Percentiles rank a stretch among this genome's conserved stretches.
Conservation (phyloP, 2,113 vertebrate species). For the Pseudopodoces humilis region DNA sequence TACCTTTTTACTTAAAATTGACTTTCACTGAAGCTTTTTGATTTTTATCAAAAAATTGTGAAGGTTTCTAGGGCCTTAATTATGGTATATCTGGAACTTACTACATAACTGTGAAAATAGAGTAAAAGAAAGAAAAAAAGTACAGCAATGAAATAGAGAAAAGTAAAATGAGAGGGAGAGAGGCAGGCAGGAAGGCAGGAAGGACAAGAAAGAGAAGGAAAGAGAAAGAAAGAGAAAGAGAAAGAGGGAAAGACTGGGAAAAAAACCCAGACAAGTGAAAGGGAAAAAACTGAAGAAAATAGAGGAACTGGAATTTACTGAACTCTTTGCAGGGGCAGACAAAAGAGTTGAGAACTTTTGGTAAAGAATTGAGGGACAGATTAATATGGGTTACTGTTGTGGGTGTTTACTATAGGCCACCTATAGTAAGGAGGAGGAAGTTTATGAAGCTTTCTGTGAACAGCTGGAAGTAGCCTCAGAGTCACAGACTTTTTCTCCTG, state of each 20-base stretch:
- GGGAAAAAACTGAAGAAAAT: neutral
- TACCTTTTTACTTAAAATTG: neutral
- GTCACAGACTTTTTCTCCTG: neutral
- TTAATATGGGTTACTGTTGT: neutral
- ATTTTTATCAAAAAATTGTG: too few relatives aligned
- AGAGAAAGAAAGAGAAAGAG: too few relatives aligned
- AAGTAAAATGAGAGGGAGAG: neutral
- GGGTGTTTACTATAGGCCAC: neutral
- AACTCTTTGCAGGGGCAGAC: neutral
- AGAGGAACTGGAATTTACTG: neutral
- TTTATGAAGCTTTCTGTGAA: neutral
- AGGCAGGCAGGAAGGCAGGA: fast-evolving
- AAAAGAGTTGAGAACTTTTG: neutral
- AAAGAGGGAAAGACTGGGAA: too few relatives aligned
- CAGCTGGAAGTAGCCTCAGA: neutral
- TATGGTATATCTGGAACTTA: neutral
- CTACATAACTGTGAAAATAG: neutral
- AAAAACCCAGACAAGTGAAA: neutral
- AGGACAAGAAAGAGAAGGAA: neutral
- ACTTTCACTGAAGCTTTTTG: neutral
- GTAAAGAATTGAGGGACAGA: neutral
- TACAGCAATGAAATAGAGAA: neutral
- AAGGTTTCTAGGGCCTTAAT: neutral
- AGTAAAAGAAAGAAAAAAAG: neutral
- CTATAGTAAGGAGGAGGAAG: neutral